A percentile compares a stretch with the other conserved stretches of the same genome.
Evolutionary conservation across 2,888 invertebrate species (phyloP).

Genomic region (Cheilosia vernalis): DNA sequence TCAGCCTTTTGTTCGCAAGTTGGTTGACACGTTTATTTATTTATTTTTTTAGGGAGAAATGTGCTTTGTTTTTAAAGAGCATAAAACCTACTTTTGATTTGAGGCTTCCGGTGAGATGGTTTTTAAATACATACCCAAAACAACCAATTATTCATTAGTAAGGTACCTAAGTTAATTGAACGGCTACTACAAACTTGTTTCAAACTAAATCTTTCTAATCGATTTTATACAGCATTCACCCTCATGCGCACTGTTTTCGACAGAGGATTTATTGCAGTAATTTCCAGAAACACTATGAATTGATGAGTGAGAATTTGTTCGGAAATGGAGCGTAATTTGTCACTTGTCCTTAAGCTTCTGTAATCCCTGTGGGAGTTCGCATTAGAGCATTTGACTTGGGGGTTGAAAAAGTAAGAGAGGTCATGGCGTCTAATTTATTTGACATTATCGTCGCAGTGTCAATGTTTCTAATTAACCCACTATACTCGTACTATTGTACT

Average conservation of each 20-base stretch:
- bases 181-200: background rate
- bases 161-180: background rate
- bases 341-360: slow-evolving; percentile 51
- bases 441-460: slow-evolving; percentile 32
- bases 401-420: slow-evolving; percentile 46
- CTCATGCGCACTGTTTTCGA: slow-evolving; percentile 9
- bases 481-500: too few relatives aligned
- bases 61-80: background rate
- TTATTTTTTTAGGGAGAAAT: background rate
- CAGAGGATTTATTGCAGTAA: slow-evolving; percentile 64
- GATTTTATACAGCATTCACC: slow-evolving; percentile 27
- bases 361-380: slow-evolving; percentile 67
- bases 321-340: slow-evolving; percentile 69
- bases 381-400: slow-evolving; percentile 44
- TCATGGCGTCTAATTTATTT: slow-evolving; percentile 57
- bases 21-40: slow-evolving; percentile 13
- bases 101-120: too few relatives aligned
- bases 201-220: slow-evolving; percentile 35
- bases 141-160: too few relatives aligned
- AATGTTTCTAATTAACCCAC: slow-evolving; percentile 49
- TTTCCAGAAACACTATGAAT: slow-evolving; percentile 66
- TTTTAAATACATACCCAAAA: too few relatives aligned
- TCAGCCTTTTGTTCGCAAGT: slow-evolving; percentile 40
- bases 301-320: slow-evolving; percentile 73
- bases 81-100: background rate